Base-by-base conservation (phyloP, 1,140 invertebrate species). In the Trachymyrmex cornetzi region DNA sequence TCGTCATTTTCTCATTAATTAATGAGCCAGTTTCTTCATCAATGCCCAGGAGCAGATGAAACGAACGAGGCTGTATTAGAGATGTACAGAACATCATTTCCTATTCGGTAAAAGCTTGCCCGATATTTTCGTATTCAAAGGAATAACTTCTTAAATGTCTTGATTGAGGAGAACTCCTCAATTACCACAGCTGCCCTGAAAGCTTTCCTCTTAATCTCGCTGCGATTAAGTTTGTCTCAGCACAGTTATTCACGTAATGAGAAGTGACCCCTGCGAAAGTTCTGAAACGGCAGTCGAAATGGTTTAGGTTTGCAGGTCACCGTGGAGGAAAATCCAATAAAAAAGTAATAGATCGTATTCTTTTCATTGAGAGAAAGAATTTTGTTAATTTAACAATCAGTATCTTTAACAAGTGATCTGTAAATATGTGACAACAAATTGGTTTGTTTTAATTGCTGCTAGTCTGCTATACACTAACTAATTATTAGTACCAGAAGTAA, bases 131-230 rank as follows among this genome's bases (percentile, higher is more conserved):
- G 5, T 22, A 53, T 24, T 72, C 66, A 14, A 84, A 75, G 63
- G 38, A 44, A 27, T 63, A 24, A 19, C 38, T 59, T 12, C 11
- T 24, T 57, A 77, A 84, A 77, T 6, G 55, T 59, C 44, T 59
- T 48, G 57, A 81, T 44, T 34, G 30, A 34, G 30, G 30, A 48
- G 34, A 63, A 61, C 63, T 53, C 55, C 30, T 57, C 61, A 72
- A 82, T 88, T 66, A 55, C 27, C 50, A 16, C 24, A 9, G 24
- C 77, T 53, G 27, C 38, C 59, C 30, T 44, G 44, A 55, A 27
- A 79, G 81, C 61, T 57, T 61, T 34, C 22, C 30, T 55, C 79
- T 75, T 77, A 87, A 87, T 77, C 86, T 74, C 55, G 19, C 22
- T 16, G n/a, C 63, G 71, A 57, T 67, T 61, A 87, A 87, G 44